Conservation (phyloP, 1,140 invertebrate species). For the Penaeus vannamei region DNA sequence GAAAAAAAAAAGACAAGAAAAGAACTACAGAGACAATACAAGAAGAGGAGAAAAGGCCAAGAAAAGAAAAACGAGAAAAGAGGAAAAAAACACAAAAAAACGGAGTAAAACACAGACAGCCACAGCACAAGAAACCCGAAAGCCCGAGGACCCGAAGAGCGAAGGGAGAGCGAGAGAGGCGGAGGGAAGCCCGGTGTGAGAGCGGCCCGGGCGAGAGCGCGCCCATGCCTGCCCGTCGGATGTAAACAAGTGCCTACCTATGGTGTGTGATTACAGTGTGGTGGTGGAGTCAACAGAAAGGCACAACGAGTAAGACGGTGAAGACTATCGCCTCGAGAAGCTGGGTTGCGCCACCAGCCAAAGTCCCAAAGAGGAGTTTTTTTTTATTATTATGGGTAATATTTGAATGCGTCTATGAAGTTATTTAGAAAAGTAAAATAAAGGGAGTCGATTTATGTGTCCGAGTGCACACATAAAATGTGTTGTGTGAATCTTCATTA, state of each 20-base stretch:
- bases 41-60: neutral
- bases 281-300: conserved; percentile 63
- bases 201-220: conserved; percentile 29
- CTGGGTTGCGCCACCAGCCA: neutral
- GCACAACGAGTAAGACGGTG: conserved; percentile 58
- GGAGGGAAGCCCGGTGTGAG: neutral
- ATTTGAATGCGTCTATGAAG: too few species aligned
- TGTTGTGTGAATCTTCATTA: neutral
- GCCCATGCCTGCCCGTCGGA: conserved; percentile 54
- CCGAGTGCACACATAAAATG: neutral
- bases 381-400: too few species aligned
- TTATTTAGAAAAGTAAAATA: too few species aligned
- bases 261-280: conserved; percentile 42
- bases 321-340: conserved; percentile 29
- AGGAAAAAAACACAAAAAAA: neutral
- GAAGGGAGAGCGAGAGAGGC: neutral
- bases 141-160: neutral
- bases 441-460: too few species aligned
- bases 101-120: neutral
- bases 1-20: too few species aligned
- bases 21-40: neutral
- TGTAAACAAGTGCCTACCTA: conserved; percentile 59
- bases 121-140: neutral
- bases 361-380: too few species aligned
- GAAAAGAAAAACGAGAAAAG: neutral